Evolutionary conservation across 2,113 vertebrate genomes (phyloP), one percentile per base, ranked within the genome.

Genomic region (Lophius piscatorius): DNA sequence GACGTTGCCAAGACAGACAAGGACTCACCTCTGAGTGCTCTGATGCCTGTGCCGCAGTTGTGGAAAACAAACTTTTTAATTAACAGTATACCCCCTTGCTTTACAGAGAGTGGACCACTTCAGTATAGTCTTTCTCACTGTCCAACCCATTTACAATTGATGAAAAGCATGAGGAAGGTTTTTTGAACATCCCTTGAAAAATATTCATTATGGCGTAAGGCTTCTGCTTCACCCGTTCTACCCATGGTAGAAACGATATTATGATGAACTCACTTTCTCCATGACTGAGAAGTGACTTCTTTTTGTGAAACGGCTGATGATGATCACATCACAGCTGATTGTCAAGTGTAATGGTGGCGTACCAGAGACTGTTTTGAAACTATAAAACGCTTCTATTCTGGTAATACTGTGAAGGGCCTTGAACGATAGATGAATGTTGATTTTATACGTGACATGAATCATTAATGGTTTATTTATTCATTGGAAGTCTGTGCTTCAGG

Each of bases 11-110:
- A 78, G 80, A 76, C 85, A 79, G 72, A 60, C 82, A 77, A 89
- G 87, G 81, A 87, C 76, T 69, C 78, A 87, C 81, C 84, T 89
- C 89, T 44, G 82, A 82, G 88, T 82, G 66, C 80, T 71, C 38
- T 2, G 47, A 73, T 87, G 87, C 83, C 85, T 84, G 56, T 35
- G 51, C 73, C 63, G 84, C 76, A 77, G 88, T 90, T 62, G 70
- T 75, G 80, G 88, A n/a, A 91, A 91, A 90, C 89, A 79, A 90
- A 89, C 83, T 90, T 91, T 91, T 90, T 91, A 90, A 92, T 91
- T 90, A 91, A 82, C 78, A 76, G 81, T 62, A 46, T 56, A 72
- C 76, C 84, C 74, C 76, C 45, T 71, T 23, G 51, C 67, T 70
- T 81, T 88, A 63, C 48, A 66, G 82, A 88, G 83, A 81, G 51